These are phyloP conservation scores for Engystomops pustulosus DNA, from an alignment of 2,113 vertebrate species.

Conservation along the genomic window DNA sequence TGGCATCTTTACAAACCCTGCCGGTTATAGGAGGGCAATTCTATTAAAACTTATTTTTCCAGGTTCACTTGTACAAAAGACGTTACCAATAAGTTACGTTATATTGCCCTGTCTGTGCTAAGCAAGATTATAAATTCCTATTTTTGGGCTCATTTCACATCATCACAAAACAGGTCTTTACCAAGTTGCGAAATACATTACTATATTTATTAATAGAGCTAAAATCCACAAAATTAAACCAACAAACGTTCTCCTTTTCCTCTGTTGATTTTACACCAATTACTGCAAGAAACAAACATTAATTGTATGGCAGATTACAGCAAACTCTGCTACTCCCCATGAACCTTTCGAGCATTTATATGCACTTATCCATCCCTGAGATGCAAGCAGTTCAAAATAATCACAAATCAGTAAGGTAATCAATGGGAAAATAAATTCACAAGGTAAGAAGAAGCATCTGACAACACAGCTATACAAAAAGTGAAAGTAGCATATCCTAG, in stretches of 20 bases:
- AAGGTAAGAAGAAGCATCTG: no score
- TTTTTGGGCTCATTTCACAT: no score
- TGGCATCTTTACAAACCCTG: no score
- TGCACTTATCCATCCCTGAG: background rate
- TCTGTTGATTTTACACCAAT: background rate
- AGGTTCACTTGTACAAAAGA: no score
- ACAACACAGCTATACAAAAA: no score
- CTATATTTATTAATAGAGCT: background rate
- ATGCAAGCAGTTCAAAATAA: background rate
- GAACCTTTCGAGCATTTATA: background rate
- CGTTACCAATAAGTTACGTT: no score
- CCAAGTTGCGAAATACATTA: no score
- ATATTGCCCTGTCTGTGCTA: no score
- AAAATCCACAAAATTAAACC: background rate
- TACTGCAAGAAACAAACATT: background rate
- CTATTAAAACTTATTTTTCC: no score
- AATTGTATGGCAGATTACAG: background rate
- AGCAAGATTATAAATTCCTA: no score
- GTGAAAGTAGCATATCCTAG: background rate
- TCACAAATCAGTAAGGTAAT: background rate
- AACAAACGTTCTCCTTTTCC: background rate
- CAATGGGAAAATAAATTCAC: no score
- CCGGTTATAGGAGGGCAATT: background rate
- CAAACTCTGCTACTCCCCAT: background rate
- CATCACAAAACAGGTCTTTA: no score